phyloP scores from a whole-genome alignment of 1,140 invertebrate genomes.

The Ceratosolen fusciceps region DNA sequence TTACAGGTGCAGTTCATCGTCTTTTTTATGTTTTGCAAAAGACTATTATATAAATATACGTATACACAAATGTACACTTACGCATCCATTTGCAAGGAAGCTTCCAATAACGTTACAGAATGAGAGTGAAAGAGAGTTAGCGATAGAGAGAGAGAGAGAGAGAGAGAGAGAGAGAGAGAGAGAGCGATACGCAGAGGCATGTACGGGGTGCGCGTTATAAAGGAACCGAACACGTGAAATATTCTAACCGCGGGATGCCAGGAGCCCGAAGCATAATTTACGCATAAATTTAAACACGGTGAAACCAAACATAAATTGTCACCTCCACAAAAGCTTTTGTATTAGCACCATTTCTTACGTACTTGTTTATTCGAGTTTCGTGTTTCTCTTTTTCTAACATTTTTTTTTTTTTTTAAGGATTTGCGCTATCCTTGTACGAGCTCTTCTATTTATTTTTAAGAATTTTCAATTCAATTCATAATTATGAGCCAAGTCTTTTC shows the following conservation, averaged over 20 bases:
- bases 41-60: not conserved
- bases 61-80: not conserved
- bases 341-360: constrained; percentile 42
- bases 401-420: not conserved
- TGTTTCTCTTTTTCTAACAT: not conserved
- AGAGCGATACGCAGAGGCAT: not conserved
- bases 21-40: constrained; percentile 11
- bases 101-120: not conserved
- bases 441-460: constrained; percentile 28
- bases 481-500: not conserved
- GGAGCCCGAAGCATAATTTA: constrained; percentile 41
- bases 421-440: not conserved
- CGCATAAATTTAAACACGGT: constrained; percentile 43
- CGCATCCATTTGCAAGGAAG: too few species aligned
- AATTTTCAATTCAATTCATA: constrained; percentile 11
- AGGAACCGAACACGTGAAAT: not conserved
- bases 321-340: constrained; percentile 41
- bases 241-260: constrained; percentile 37
- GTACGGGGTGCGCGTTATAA: too few species aligned
- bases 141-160: constrained; percentile 1
- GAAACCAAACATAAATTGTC: constrained; percentile 43
- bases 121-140: not conserved
- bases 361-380: not conserved
- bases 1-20: constrained; percentile 27
- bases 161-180: not conserved